Percentiles rank a stretch among this genome's conserved stretches.
Conservation (phyloP, 2,113 vertebrate genomes). For the Chloropsis cyanopogon region DNA sequence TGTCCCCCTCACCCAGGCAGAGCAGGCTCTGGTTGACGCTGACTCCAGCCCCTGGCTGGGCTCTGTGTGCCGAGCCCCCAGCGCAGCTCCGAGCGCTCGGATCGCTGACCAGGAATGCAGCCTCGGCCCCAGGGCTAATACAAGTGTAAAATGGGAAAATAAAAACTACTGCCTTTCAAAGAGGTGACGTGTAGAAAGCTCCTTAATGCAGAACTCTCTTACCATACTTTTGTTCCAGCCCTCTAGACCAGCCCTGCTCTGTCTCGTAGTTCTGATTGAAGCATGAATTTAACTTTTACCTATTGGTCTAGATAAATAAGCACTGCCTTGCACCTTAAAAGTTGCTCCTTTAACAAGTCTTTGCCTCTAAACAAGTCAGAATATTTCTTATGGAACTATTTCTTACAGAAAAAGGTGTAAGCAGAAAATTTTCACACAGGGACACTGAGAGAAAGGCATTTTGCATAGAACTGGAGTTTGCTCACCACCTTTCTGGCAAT, state of each 20-base stretch:
- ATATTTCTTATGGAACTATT: background rate
- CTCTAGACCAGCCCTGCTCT: background rate
- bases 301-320: background rate
- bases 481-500: background rate
- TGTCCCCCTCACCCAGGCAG: background rate
- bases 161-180: background rate
- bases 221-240: background rate
- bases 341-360: background rate
- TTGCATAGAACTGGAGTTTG: background rate
- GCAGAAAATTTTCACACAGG: background rate
- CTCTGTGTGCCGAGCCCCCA: background rate
- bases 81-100: fast-evolving
- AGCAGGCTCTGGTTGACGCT: background rate
- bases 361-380: background rate
- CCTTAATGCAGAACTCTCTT: background rate
- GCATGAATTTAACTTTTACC: background rate
- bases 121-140: fast-evolving
- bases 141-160: background rate
- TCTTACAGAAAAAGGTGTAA: background rate
- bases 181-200: background rate
- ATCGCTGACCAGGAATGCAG: background rate
- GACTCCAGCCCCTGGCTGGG: background rate
- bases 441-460: background rate
- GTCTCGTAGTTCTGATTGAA: background rate
- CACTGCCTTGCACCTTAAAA: background rate